phyloP scores from a whole-genome alignment of 2,888 invertebrate species.

The Nomada hirtipes region DNA sequence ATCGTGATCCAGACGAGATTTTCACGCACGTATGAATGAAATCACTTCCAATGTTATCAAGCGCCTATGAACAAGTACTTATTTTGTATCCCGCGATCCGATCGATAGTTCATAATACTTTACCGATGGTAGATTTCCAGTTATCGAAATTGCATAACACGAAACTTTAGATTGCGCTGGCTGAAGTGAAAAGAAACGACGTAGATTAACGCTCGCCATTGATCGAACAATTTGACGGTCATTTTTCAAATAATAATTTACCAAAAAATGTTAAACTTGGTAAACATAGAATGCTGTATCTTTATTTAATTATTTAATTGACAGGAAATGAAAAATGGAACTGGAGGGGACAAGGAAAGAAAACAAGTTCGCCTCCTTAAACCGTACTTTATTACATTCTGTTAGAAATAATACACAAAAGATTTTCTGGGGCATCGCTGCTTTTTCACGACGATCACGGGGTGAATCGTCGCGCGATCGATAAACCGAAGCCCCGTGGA shows the following conservation, averaged over 20 bases:
- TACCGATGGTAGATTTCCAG: background rate
- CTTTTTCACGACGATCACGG: slow-evolving; percentile 53
- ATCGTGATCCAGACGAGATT: background rate
- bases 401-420: slow-evolving; percentile 83
- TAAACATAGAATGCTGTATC: no score
- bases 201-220: background rate
- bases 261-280: no score
- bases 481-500: slow-evolving; percentile 36
- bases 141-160: background rate
- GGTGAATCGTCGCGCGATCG: slow-evolving; percentile 36
- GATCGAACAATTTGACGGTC: no score
- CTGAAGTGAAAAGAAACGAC: background rate
- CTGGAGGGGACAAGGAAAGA: no score
- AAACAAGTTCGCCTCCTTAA: slow-evolving; percentile 45
- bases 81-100: background rate
- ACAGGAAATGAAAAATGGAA: background rate
- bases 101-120: background rate
- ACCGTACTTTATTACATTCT: slow-evolving; percentile 81
- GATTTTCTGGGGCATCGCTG: slow-evolving; percentile 63
- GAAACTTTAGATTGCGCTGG: background rate
- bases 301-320: no score
- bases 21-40: no score
- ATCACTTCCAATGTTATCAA: no score
- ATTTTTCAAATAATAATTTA: no score
- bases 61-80: no score